These are phyloP conservation scores for Drosophila triauraria DNA, from an alignment of 1,140 invertebrate species.

Conservation along the genomic window DNA sequence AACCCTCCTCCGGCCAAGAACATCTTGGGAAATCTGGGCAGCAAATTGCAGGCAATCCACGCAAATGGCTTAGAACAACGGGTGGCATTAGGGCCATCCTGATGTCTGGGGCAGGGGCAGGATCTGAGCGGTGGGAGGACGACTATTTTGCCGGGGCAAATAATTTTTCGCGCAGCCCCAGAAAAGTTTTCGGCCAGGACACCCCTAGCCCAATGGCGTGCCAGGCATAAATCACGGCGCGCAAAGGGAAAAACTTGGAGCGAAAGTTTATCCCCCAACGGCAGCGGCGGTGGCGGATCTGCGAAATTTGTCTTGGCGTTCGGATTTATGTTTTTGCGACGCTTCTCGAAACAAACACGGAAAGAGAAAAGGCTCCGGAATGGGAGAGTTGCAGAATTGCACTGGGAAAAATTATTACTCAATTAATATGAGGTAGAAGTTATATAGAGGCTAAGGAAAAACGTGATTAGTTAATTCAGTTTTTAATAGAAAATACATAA, in stretches of 20 bases:
- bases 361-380: conserved; percentile 33
- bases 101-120: not conserved
- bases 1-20: conserved; percentile 20
- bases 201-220: conserved; percentile 73
- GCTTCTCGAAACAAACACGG: conserved; percentile 77
- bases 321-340: conserved; percentile 83
- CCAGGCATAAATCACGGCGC: conserved; percentile 75
- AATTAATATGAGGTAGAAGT: not conserved
- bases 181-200: conserved; percentile 61
- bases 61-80: conserved; percentile 84
- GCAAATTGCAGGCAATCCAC: conserved; percentile 84
- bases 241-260: conserved; percentile 72
- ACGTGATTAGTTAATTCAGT: too few species aligned
- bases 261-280: conserved; percentile 55
- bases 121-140: conserved; percentile 19
- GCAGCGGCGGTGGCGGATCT: conserved; percentile 68
- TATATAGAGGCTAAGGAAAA: too few species aligned
- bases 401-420: not conserved
- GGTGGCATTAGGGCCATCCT: conserved; percentile 66
- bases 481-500: too few species aligned
- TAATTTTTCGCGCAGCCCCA: conserved; percentile 71
- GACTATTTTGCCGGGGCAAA: conserved; percentile 68
- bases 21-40: conserved; percentile 77
- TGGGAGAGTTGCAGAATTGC: conserved; percentile 22
- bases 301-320: conserved; percentile 84